A percentile compares a stretch with the other conserved stretches of the same genome.
phyloP scores from a whole-genome alignment of 2,797 vertebrate genomes.

The Neoniphon sammara region DNA sequence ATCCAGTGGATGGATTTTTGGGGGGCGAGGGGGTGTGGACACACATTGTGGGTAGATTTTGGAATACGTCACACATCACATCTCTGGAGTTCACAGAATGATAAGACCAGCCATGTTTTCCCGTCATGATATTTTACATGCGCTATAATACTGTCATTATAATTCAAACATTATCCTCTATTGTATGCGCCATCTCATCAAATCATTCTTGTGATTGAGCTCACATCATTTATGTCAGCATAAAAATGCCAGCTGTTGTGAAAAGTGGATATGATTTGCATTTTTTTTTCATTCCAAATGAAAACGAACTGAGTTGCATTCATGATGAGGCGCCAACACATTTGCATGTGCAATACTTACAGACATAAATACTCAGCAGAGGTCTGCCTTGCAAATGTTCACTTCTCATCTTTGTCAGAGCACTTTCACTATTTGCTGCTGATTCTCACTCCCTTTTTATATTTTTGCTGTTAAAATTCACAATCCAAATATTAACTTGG shows the following conservation, averaged over 20 bases:
- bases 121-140: slow-evolving; percentile 53
- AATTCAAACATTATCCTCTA: slow-evolving; percentile 61
- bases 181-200: slow-evolving; percentile 21
- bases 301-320: slow-evolving; percentile 32
- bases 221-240: slow-evolving; percentile 63
- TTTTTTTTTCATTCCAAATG: slow-evolving; percentile 39
- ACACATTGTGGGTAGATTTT: slow-evolving; percentile 51
- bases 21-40: slow-evolving; percentile 22
- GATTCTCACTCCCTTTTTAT: no score
- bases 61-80: slow-evolving; percentile 58
- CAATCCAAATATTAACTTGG: slow-evolving; percentile 26
- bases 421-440: no score
- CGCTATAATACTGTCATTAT: slow-evolving; percentile 54
- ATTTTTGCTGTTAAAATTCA: slow-evolving; percentile 35
- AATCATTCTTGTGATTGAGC: slow-evolving; percentile 44
- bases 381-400: no score
- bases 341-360: no score
- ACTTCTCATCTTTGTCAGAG: no score
- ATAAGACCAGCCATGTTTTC: slow-evolving; percentile 60
- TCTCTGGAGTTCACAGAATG: slow-evolving; percentile 55
- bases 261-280: slow-evolving; percentile 45
- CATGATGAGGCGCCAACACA: slow-evolving; percentile 8
- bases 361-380: no score
- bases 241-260: slow-evolving; percentile 61
- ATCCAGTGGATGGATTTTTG: slow-evolving; percentile 68